These are phyloP conservation scores for Malurus elegans DNA, from an alignment of 2,113 vertebrate species.

Conservation along the genomic window DNA sequence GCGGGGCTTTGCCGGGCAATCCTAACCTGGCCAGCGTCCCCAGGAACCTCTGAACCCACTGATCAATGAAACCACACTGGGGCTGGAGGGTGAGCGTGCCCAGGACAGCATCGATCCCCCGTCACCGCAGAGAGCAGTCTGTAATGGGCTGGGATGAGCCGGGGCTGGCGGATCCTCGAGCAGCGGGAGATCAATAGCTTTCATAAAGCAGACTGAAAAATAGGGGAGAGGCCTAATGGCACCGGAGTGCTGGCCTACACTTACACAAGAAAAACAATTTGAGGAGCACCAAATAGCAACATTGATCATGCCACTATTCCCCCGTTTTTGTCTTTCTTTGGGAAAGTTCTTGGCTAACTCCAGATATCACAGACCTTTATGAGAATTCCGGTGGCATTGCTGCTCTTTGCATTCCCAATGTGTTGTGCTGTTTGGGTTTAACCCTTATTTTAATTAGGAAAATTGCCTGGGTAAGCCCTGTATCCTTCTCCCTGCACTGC, in stretches of 20 bases:
- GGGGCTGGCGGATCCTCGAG: conserved; percentile 16
- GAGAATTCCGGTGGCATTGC: neutral
- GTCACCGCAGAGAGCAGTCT: neutral
- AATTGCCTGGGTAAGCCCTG: neutral
- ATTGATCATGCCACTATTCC: conserved; percentile 47
- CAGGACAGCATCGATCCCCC: neutral
- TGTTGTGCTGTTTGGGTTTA: neutral
- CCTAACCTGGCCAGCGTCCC: neutral
- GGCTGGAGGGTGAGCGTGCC: neutral
- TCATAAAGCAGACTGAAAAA: conserved; percentile 70
- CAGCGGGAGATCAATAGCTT: conserved; percentile 62
- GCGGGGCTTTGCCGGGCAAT: rapidly evolving
- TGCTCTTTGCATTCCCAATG: neutral
- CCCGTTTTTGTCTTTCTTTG: neutral
- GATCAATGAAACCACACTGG: neutral
- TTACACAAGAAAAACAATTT: conserved; percentile 61
- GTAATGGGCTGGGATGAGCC: conserved; percentile 26
- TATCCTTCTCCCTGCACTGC: neutral
- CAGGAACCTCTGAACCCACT: neutral
- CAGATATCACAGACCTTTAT: neutral
- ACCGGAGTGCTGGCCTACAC: conserved; percentile 15
- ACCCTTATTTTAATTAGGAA: neutral
- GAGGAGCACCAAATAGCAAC: conserved; percentile 27
- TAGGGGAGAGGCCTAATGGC: conserved; percentile 46
- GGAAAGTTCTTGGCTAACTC: neutral